Evolutionary conservation across 1,140 invertebrate genomes (phyloP), one percentile per base, ranked within the genome.

Genomic region (Sweltsa coloradensis): DNA sequence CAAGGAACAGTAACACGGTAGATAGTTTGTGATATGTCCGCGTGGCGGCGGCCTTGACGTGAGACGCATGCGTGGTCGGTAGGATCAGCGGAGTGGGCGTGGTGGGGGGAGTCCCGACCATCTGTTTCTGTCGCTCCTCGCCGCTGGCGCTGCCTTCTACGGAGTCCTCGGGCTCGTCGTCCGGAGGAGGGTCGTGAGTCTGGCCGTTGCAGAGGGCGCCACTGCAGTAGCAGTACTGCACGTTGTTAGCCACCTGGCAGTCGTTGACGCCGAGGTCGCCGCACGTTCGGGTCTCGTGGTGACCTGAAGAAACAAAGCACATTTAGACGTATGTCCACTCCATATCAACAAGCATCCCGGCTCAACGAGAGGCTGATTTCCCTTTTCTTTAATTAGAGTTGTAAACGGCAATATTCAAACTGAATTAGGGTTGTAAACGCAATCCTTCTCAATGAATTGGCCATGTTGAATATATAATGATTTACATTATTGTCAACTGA

Each of bases 141-240:
- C 34, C 19, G 13, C 1, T 26, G 47, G 5, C 22, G 45, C 46
- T 41, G 1, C 41, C 45, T 23, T 24, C 37, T 23, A 4, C 29
- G 29, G 29, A 22, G 21, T 47, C 45, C 7, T 39, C 45, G 37
- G 29, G 9, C 29, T 39, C 34, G 2, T 39, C 45, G 45, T 1
- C 31, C 1, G 47, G 47, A 3, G 24, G 41, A 7, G 2, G 23
- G 2, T 14, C 9, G 39, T 26, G 19, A 29, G 31, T 13, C 51
- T 45, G 34, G 13, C 62, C 61, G 45, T 75, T 75, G 56, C 73
- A 75, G 1, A 73, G 61, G 11, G 65, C 58, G 5, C 64, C 66
- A 5, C 60, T 63, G 54, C 73, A 75, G 5, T 70, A 69, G 49
- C 73, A 75, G 6, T 64, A 68, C 51, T 66, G 66, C 18, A 69